These are phyloP conservation scores for Andrena marginata DNA, from an alignment of 2,888 invertebrate genomes.

Conservation along the genomic window DNA sequence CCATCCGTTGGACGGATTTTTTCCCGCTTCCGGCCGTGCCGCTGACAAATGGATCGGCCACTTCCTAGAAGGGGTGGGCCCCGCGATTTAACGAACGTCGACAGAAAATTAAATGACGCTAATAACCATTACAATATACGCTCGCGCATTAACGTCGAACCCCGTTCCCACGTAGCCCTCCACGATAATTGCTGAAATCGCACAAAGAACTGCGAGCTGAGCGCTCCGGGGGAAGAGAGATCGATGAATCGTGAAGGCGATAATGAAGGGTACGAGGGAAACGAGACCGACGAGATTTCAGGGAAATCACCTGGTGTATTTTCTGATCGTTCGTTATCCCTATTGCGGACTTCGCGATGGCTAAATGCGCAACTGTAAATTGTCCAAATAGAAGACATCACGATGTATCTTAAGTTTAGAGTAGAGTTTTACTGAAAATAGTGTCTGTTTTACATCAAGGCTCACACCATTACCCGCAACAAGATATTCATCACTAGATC, in stretches of 20 bases:
- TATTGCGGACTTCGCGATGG: background rate
- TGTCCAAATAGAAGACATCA: background rate
- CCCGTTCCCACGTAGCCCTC: slow-evolving; percentile 58
- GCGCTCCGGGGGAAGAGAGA: slow-evolving; percentile 12
- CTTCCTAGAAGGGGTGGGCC: slow-evolving; percentile 65
- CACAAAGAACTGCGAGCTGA: slow-evolving; percentile 42
- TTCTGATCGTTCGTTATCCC: background rate
- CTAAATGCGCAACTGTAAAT: background rate
- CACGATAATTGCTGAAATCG: slow-evolving; percentile 55
- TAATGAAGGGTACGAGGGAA: slow-evolving; percentile 21
- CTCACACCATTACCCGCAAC: background rate
- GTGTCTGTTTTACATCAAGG: background rate
- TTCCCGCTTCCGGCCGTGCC: slow-evolving; percentile 65
- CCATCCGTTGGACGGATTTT: slow-evolving; percentile 67
- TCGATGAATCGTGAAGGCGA: slow-evolving; percentile 45
- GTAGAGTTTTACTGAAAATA: background rate
- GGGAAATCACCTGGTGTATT: slow-evolving; percentile 10
- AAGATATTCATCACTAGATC: background rate
- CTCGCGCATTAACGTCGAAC: slow-evolving; percentile 45
- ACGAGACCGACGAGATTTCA: slow-evolving; percentile 26
- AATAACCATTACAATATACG: slow-evolving; percentile 71
- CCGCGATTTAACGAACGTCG: slow-evolving; percentile 70
- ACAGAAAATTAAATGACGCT: slow-evolving; percentile 73
- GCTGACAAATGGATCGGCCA: slow-evolving; percentile 73
- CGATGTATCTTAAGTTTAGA: background rate